Base-by-base conservation (phyloP, 2,797 vertebrate species). In the Enteromius mattozi region DNA sequence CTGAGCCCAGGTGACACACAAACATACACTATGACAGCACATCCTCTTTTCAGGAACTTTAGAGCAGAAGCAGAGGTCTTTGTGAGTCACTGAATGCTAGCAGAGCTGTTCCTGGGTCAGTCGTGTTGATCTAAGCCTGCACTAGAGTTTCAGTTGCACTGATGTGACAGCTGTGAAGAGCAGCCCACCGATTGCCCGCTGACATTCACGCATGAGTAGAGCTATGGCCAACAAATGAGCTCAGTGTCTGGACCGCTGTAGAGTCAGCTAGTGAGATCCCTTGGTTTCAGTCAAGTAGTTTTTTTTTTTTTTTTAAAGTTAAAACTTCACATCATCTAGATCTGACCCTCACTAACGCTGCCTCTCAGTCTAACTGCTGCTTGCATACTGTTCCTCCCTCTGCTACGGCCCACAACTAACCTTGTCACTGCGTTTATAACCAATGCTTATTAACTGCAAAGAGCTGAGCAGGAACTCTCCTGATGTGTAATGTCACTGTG, bases 1-100 rank as follows among this genome's bases (percentile, higher is more conserved):
- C 92, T 99, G 89, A 99, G 98, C 91, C 98, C 98, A 94, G 98
- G 98, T 99, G 95, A 92, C 42, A 35, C 63, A 56, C 35, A 84
- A 19, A n/a, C 33, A 72, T 27, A 66, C 65, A 33, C 45, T 21
- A 16, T 12, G 33, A 49, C 21, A 47, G 51, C 45, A 72, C 79
- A 77, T 80, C 14, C 37, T 13, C 54, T 10, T 68, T 66, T 2
- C 12, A 51, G 45, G 42, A 54, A 63, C 12, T 42, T 30, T 65
- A 78, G 56, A 63, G 61, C 27, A 42, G 54, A 45, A 45, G 37
- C 19, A 14, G 35, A 66, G 51, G 21, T 21, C 47, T 40, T 45
- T 78, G 3, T 42, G 16, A n/a, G 6, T 19, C 19, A 47, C n/a
- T 37, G 7, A 54, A 54, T 66, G 42, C 13, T 76, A 76, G 81